Conservation (phyloP, 2,113 vertebrate species). For the Osmerus eperlanus region DNA sequence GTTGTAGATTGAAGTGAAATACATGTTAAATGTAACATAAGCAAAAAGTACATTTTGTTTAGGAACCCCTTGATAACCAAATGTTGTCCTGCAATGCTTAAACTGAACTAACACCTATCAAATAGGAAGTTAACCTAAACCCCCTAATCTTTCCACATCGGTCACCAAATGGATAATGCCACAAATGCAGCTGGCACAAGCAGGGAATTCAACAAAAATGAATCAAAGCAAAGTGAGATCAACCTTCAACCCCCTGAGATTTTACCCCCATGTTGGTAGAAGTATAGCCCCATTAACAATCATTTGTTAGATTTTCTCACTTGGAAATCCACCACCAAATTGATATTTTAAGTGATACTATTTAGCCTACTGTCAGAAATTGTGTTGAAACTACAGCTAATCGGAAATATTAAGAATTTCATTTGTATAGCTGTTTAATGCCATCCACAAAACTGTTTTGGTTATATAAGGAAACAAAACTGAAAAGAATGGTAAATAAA, state of each 20-base stretch:
- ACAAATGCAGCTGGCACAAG: background rate
- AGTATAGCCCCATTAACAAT: background rate
- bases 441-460: background rate
- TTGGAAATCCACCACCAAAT: too few species aligned
- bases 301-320: background rate
- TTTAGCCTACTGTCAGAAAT: background rate
- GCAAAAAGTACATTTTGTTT: background rate
- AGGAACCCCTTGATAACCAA: background rate
- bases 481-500: too few species aligned
- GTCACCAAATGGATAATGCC: slow-evolving; percentile 1
- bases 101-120: background rate
- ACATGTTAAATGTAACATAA: background rate
- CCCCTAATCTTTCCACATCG: slow-evolving; percentile 5
- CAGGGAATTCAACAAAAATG: background rate
- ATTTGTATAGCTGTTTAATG: background rate
- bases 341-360: background rate
- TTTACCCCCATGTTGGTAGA: background rate
- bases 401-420: background rate
- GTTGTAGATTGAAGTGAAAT: too few species aligned
- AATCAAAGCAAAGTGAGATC: background rate
- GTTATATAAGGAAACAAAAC: background rate
- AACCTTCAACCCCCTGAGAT: background rate
- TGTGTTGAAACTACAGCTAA: background rate
- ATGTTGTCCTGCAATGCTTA: background rate
- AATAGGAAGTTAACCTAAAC: background rate